Percentiles rank a stretch among this genome's conserved stretches.
phyloP scores from a whole-genome alignment of 2,888 invertebrate genomes.

The Cylindroiulus punctatus region DNA sequence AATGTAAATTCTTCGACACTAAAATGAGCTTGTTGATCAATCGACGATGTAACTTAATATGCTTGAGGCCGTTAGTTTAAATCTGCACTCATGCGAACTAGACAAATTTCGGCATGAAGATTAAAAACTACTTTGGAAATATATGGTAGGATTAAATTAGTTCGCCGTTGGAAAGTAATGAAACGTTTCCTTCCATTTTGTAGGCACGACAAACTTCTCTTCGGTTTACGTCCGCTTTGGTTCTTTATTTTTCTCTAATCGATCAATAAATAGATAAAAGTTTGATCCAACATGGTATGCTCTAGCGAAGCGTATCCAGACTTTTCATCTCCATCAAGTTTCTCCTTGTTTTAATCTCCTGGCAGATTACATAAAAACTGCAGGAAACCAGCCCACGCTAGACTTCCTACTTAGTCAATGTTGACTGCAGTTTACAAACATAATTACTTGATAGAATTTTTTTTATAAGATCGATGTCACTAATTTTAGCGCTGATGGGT shows the following conservation, averaged over 20 bases:
- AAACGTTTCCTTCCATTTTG: not conserved
- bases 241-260: not conserved
- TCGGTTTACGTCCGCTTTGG: not conserved
- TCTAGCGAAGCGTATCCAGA: slow-evolving; percentile 7
- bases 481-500: too few relatives aligned
- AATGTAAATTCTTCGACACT: too few relatives aligned
- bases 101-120: not conserved
- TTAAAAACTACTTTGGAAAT: not conserved
- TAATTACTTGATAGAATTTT: not conserved
- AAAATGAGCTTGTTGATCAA: too few relatives aligned
- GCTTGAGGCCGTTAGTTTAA: too few relatives aligned
- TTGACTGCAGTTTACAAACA: not conserved
- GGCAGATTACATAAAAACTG: too few relatives aligned
- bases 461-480: not conserved
- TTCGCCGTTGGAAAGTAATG: not conserved
- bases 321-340: not conserved
- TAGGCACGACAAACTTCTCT: not conserved
- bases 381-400: too few relatives aligned
- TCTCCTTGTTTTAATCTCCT: not conserved
- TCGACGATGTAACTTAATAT: too few relatives aligned
- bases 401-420: not conserved
- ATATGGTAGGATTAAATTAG: not conserved
- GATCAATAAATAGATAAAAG: slow-evolving; percentile 10
- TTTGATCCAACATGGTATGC: slow-evolving; percentile 2
- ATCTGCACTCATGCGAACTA: not conserved